phyloP scores from a whole-genome alignment of 2,113 vertebrate genomes.

The Empidonax traillii region DNA sequence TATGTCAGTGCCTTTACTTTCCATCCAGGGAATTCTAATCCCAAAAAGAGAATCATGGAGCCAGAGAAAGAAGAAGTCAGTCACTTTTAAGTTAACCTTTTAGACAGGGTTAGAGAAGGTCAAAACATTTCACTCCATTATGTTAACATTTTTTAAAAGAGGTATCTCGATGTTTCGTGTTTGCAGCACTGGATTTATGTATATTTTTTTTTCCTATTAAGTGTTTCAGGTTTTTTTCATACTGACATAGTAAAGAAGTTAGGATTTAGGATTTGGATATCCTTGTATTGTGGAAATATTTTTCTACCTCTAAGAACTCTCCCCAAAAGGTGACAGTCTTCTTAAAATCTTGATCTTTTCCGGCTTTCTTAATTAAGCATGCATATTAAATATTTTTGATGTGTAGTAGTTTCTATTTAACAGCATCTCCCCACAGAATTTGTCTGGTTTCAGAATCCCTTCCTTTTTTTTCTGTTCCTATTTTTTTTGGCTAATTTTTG shows the following conservation, averaged over 20 bases:
- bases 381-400: background rate
- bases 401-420: background rate
- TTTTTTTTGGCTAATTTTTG: background rate
- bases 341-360: background rate
- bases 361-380: background rate
- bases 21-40: background rate
- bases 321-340: background rate
- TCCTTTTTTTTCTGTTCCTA: background rate
- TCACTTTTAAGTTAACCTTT: background rate
- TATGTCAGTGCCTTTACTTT: background rate
- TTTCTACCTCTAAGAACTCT: background rate
- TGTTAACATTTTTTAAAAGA: background rate
- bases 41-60: background rate
- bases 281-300: background rate
- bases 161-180: background rate
- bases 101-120: background rate
- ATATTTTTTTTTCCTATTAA: background rate
- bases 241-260: background rate
- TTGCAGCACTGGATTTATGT: background rate
- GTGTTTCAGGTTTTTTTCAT: background rate
- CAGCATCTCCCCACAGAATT: background rate
- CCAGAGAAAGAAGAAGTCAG: background rate
- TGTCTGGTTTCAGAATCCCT: constrained; percentile 17
- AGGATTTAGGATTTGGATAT: background rate
- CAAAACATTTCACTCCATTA: background rate